Evolutionary conservation across 1,140 invertebrate genomes (phyloP).

Genomic region (Eumeta japonica): DNA sequence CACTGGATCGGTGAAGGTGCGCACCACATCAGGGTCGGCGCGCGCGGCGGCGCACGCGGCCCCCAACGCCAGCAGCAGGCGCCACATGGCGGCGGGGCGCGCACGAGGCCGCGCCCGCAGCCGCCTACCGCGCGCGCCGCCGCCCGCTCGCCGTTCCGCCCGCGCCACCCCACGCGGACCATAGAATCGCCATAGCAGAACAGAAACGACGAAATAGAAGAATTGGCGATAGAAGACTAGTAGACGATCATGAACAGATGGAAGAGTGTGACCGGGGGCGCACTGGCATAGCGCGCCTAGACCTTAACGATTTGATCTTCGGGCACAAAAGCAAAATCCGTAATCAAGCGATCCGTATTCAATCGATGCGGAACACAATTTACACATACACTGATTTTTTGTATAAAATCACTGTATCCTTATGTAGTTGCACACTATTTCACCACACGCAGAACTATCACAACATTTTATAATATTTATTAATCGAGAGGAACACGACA

Average conservation of each 20-base stretch:
- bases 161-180: slow-evolving; percentile 44
- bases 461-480: slow-evolving; percentile 35
- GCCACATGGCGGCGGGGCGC: slow-evolving; percentile 52
- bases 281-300: neutral
- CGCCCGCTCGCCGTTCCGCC: slow-evolving; percentile 30
- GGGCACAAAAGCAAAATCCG: slow-evolving; percentile 36
- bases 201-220: neutral
- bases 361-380: slow-evolving; percentile 44
- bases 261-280: neutral
- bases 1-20: slow-evolving; percentile 64
- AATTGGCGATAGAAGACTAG: neutral
- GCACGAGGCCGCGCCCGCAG: slow-evolving; percentile 22
- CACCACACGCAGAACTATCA: slow-evolving; percentile 42
- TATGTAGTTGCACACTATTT: slow-evolving; percentile 33
- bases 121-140: slow-evolving; percentile 29
- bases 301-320: slow-evolving; percentile 9
- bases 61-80: slow-evolving; percentile 52
- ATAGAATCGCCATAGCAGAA: slow-evolving; percentile 28
- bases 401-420: slow-evolving; percentile 35
- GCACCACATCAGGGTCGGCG: slow-evolving; percentile 63
- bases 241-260: slow-evolving; percentile 28
- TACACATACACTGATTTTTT: slow-evolving; percentile 7
- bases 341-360: slow-evolving; percentile 37
- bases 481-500: slow-evolving; percentile 38
- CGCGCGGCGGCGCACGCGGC: slow-evolving; percentile 46